Percentiles rank a stretch among this genome's conserved stretches.
These are phyloP conservation scores for Solen grandis DNA, from an alignment of 1,140 invertebrate genomes.

Conservation along the genomic window DNA sequence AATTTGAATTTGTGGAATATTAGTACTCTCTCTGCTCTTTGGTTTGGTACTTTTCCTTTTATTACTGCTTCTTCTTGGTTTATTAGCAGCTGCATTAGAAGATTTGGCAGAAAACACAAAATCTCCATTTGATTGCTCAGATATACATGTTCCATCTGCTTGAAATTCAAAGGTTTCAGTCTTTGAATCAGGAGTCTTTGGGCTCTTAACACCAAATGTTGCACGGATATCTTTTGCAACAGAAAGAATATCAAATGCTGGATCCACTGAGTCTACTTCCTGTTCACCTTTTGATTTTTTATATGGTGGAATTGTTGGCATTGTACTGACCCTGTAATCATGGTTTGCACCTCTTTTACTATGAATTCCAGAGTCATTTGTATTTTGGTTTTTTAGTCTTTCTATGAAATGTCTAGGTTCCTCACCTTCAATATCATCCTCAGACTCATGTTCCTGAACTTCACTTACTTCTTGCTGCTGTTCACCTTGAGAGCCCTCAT, in stretches of 20 bases:
- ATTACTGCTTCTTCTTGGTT: not conserved
- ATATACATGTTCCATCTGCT: not conserved
- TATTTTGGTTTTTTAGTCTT: slow-evolving; percentile 39
- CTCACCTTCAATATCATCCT: slow-evolving; percentile 41
- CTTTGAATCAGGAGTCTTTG: not conserved
- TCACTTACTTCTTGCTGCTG: not conserved
- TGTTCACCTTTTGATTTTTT: not conserved
- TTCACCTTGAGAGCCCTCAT: slow-evolving; percentile 9
- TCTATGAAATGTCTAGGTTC: slow-evolving; percentile 49
- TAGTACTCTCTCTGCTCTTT: no score
- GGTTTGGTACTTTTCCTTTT: not conserved
- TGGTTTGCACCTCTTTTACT: not conserved
- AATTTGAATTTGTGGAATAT: no score
- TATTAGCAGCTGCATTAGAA: not conserved
- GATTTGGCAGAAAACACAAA: not conserved
- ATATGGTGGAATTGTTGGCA: slow-evolving; percentile 42
- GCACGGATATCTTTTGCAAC: slow-evolving; percentile 44
- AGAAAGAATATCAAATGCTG: slow-evolving; percentile 42
- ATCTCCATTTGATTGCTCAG: no score
- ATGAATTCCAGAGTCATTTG: not conserved
- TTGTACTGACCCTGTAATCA: not conserved
- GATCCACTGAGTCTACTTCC: not conserved
- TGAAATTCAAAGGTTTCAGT: not conserved
- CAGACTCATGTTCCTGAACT: slow-evolving; percentile 7
- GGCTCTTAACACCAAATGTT: slow-evolving; percentile 44